Evolutionary conservation across 1,140 invertebrate species (phyloP).

Genomic region (Ceratina japonica): DNA sequence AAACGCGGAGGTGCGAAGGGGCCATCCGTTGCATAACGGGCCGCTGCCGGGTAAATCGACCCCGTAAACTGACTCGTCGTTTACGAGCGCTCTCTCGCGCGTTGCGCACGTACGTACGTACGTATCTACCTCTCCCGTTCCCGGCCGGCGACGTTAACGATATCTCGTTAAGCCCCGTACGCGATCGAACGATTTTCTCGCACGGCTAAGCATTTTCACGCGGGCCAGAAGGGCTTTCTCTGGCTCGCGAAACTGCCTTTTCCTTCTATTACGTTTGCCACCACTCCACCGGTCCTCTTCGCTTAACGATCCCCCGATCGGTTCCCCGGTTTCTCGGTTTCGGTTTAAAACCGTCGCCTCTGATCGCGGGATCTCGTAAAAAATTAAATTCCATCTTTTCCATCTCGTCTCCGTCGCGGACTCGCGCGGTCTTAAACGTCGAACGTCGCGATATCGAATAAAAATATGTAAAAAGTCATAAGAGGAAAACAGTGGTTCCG

Average conservation of each 20-base stretch:
- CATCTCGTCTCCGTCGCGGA: too few relatives aligned
- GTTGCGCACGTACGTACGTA: background rate
- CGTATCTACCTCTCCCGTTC: slow-evolving; percentile 37
- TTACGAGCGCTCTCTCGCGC: slow-evolving; percentile 12
- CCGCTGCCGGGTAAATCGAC: slow-evolving; percentile 23
- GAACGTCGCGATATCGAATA: too few relatives aligned
- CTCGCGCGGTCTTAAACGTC: too few relatives aligned
- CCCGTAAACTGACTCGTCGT: slow-evolving; percentile 35
- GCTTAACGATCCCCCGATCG: slow-evolving; percentile 27
- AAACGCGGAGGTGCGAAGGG: slow-evolving; percentile 20
- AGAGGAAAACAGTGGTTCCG: too few relatives aligned
- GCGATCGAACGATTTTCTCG: slow-evolving; percentile 48
- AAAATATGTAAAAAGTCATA: too few relatives aligned
- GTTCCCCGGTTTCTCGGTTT: background rate
- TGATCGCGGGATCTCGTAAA: slow-evolving; percentile 23
- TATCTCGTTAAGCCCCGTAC: slow-evolving; percentile 53
- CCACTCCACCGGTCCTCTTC: background rate
- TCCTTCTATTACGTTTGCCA: slow-evolving; percentile 22
- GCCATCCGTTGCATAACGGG: slow-evolving; percentile 14
- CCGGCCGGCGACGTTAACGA: slow-evolving; percentile 56
- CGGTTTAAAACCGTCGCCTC: slow-evolving; percentile 25
- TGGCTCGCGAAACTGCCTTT: slow-evolving; percentile 3
- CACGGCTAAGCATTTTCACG: slow-evolving; percentile 38
- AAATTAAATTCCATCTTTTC: background rate
- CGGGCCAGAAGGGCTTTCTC: background rate